A percentile compares a stretch with the other conserved stretches of the same genome.
phyloP scores from a whole-genome alignment of 1,140 invertebrate genomes.

The Tetramorium alpestre region DNA sequence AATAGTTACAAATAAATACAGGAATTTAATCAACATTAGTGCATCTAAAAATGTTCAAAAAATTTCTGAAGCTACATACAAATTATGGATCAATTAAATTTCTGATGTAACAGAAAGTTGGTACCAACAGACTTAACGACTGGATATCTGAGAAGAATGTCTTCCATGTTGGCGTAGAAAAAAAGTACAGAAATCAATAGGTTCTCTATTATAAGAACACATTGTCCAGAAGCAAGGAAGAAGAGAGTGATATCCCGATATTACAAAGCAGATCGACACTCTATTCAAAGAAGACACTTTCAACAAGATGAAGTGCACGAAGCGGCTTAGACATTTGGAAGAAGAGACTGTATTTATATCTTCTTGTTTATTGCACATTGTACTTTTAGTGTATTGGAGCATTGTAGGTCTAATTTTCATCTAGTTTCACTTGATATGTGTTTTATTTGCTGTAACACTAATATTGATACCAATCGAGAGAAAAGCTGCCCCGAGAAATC shows the following conservation, averaged over 20 bases:
- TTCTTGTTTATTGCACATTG: neutral
- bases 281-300: slow-evolving; percentile 32
- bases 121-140: neutral
- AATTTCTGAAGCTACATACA: neutral
- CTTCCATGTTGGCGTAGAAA: neutral
- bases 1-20: neutral
- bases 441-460: neutral
- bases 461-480: neutral
- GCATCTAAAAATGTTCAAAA: neutral
- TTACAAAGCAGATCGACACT: slow-evolving; percentile 39
- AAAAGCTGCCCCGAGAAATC: neutral
- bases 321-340: neutral
- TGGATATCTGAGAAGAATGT: neutral
- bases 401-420: neutral
- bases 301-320: slow-evolving; percentile 24
- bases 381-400: slow-evolving; percentile 10
- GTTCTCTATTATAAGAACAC: slow-evolving; percentile 11
- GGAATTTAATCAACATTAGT: neutral
- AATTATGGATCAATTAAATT: neutral
- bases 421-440: neutral
- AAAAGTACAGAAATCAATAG: neutral
- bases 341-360: neutral
- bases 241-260: slow-evolving; percentile 20
- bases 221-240: slow-evolving; percentile 26
- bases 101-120: neutral